Evolutionary conservation across 2,797 vertebrate genomes (phyloP), one percentile per base, ranked within the genome.

Genomic region (Muscicapa comitata): DNA sequence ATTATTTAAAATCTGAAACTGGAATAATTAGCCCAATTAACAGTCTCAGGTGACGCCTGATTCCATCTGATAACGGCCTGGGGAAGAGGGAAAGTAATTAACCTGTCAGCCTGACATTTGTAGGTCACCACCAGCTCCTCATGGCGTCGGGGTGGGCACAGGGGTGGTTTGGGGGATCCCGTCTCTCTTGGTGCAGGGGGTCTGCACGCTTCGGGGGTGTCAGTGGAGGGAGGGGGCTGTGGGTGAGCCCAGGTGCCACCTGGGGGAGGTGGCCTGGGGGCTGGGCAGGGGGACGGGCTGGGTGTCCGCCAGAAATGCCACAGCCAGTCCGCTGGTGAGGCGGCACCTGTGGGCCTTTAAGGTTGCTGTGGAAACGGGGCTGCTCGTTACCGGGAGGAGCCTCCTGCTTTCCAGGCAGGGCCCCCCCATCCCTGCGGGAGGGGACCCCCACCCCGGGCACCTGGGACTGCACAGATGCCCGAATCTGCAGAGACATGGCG

Each of bases 1-100:
- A 95, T 96, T 91, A 95, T 96, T 96, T 93, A 88, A 95, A 92
- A 88, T 66, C 72, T 82, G 96, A 91, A 93, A 79, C 87, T 74
- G 90, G 92, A 79, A 94, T 95, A 94, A 96, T 97, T 95, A 93
- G 78, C 90, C 90, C 91, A 96, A 95, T 97, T 97, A 97, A 83
- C 86, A 88, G 90, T 96, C 96, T 95, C 96, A 96, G 96, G 96
- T 97, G 97, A 96, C 0, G 4, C 91, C 84, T 87, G 79, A 76
- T 91, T 91, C 78, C 78, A 65, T 93, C 95, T 94, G 97, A 96
- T 96, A 89, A 54, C 2, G 9, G 90, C 90, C 63, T 4, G 13
- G 73, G 84, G 92, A 95, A 88, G 81, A 95, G 26, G 48, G 43
- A 84, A 86, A 94, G 95, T 96, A 97, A 97, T 97, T 95, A 96